Evolutionary conservation across 2,113 vertebrate species (phyloP).

Genomic region (Vulpes vulpes): DNA sequence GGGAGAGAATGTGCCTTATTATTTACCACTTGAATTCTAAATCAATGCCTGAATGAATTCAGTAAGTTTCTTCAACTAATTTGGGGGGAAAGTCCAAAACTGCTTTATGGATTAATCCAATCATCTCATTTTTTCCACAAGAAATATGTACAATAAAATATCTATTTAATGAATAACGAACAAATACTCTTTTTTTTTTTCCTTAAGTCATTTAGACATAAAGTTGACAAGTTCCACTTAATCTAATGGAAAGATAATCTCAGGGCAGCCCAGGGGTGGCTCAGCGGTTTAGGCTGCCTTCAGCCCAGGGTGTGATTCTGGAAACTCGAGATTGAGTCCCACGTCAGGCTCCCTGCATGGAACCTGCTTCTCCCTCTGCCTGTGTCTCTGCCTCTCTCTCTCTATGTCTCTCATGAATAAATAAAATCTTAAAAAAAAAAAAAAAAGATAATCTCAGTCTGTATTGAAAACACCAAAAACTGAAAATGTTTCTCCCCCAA

Average conservation of each 20-base stretch:
- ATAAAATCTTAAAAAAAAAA: too few species aligned
- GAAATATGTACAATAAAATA: slow-evolving; percentile 11
- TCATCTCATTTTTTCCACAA: background rate
- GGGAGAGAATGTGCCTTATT: background rate
- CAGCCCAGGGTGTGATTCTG: too few species aligned
- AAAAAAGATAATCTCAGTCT: background rate
- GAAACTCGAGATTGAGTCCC: too few species aligned
- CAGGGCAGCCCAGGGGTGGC: background rate
- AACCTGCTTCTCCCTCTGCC: too few species aligned
- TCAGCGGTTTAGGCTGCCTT: too few species aligned
- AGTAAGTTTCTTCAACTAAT: slow-evolving; percentile 4
- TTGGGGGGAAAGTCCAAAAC: background rate
- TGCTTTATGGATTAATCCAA: slow-evolving; percentile 52
- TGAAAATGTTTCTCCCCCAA: background rate
- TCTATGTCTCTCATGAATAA: too few species aligned
- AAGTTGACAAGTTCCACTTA: slow-evolving; percentile 11
- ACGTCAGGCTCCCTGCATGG: too few species aligned
- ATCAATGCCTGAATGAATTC: slow-evolving; percentile 4
- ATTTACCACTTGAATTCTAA: slow-evolving; percentile 23
- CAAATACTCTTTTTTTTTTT: slow-evolving; percentile 43
- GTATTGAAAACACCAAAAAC: slow-evolving; percentile 9
- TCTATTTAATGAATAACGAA: slow-evolving; percentile 38
- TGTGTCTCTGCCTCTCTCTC: too few species aligned
- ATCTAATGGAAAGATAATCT: background rate
- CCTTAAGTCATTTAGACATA: slow-evolving; percentile 31